phyloP scores from a whole-genome alignment of 53 echinoderm and acorn worm genomes.

The Crossaster papposus region DNA sequence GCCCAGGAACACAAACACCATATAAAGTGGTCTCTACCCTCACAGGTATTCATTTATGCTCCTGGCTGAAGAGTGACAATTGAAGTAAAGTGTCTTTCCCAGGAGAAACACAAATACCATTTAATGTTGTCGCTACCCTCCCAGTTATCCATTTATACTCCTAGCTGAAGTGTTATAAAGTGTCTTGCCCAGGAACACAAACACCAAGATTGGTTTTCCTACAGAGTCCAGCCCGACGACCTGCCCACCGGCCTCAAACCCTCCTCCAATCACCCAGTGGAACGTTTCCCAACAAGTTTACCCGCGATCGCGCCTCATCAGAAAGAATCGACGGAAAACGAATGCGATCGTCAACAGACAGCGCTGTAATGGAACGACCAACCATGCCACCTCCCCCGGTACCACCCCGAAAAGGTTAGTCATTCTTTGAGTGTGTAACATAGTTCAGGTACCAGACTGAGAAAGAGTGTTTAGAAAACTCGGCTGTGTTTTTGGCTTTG shows the following conservation, averaged over 20 bases:
- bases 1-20: too few relatives aligned
- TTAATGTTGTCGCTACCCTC: too few relatives aligned
- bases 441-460: not conserved
- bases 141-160: too few relatives aligned
- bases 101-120: too few relatives aligned
- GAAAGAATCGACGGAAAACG: slow-evolving; percentile 13
- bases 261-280: slow-evolving; percentile 55
- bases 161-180: not conserved
- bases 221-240: slow-evolving; percentile 64
- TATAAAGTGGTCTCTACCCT: too few relatives aligned
- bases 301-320: slow-evolving; percentile 31
- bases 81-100: not conserved
- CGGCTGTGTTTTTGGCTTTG: not conserved
- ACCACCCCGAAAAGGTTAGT: slow-evolving; percentile 93
- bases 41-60: too few relatives aligned
- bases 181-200: too few relatives aligned
- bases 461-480: not conserved
- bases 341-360: slow-evolving; percentile 47
- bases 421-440: not conserved
- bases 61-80: too few relatives aligned
- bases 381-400: slow-evolving; percentile 95
- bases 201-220: not conserved
- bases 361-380: slow-evolving; percentile 62
- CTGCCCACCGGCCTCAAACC: slow-evolving; percentile 35
- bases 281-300: slow-evolving; percentile 31